Evolutionary conservation across 1,140 invertebrate genomes (phyloP).

Genomic region (Cecropterus lyciades): DNA sequence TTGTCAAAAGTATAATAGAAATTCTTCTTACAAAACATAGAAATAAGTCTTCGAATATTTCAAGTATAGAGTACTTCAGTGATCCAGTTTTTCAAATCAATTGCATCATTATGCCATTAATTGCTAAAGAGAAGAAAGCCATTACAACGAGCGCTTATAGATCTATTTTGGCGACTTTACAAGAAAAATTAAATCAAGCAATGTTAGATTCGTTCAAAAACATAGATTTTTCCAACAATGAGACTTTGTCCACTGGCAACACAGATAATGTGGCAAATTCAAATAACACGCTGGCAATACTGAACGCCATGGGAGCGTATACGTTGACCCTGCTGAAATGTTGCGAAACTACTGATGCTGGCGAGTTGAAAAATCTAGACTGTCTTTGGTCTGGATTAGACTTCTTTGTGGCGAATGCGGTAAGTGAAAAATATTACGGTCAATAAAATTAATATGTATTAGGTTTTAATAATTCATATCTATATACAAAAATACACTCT

Average conservation of each 20-base stretch:
- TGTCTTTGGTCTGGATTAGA: conserved; percentile 66
- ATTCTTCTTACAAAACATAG: conserved; percentile 61
- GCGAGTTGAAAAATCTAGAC: conserved; percentile 68
- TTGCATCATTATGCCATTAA: conserved; percentile 67
- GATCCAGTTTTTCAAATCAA: conserved; percentile 70
- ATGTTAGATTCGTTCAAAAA: conserved; percentile 68
- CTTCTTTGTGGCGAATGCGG: conserved; percentile 69
- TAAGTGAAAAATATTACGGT: conserved; percentile 60
- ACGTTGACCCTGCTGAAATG: conserved; percentile 67
- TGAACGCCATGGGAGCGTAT: conserved; percentile 73
- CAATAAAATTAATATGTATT: too few species aligned
- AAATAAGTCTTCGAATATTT: conserved; percentile 42
- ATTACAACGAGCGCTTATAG: conserved; percentile 65
- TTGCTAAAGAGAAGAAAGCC: conserved; percentile 69
- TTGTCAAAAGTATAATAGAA: conserved; percentile 64
- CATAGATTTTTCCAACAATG: conserved; percentile 59
- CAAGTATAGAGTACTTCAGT: conserved; percentile 61
- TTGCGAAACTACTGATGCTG: conserved; percentile 62
- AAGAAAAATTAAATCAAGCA: conserved; percentile 70
- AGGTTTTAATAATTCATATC: too few species aligned
- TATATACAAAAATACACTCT: too few species aligned
- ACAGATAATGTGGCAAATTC: conserved; percentile 51
- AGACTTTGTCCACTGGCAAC: conserved; percentile 42
- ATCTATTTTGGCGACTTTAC: conserved; percentile 71
- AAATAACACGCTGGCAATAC: conserved; percentile 56